Evolutionary conservation across 2,113 vertebrate species (phyloP), one percentile per base, ranked within the genome.

Genomic region (Brachypodius melanocephalos): DNA sequence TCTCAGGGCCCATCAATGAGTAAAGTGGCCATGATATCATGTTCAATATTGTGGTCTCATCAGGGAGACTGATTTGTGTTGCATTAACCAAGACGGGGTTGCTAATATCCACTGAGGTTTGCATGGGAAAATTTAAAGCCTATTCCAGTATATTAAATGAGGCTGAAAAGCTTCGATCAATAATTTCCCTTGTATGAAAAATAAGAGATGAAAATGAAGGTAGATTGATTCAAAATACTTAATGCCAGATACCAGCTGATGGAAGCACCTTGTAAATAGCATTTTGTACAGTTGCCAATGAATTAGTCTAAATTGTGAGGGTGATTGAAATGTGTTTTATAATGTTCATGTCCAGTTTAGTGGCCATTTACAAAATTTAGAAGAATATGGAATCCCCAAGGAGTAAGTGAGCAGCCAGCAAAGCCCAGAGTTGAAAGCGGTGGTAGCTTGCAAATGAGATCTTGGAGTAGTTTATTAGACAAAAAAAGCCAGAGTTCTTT

Each of bases 161-260:
- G 65, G 65, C 85, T 96, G 96, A 96, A 98, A 98, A 96, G 79
- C 76, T 95, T 94, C 6, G 51, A 98, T 98, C 96, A 71, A 97
- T 98, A 96, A 95, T 89, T 97, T 97, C 93, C 87, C 91, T 94
- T 97, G 85, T 96, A 97, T 96, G 94, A 96, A 97, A 97, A 96
- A 89, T 93, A 95, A 97, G 81, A 91, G 89, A 96, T 94, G 93
- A 97, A 97, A 97, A 97, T 96, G 88, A 97, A 92, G 80, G 95
- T 83, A 92, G 90, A 97, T 92, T 97, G 95, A 97, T 97, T 98
- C 95, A 96, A 96, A 97, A 96, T 95, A 85, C 95, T 92, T 96
- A 94, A 97, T 96, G 84, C 84, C 87, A 82, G 85, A 83, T 78
- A 88, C 67, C 89, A 93, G 71, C 88, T 91, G 84, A 97, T 92